Conservation (phyloP, 2,888 invertebrate species). For the Tenthredo mesomela region DNA sequence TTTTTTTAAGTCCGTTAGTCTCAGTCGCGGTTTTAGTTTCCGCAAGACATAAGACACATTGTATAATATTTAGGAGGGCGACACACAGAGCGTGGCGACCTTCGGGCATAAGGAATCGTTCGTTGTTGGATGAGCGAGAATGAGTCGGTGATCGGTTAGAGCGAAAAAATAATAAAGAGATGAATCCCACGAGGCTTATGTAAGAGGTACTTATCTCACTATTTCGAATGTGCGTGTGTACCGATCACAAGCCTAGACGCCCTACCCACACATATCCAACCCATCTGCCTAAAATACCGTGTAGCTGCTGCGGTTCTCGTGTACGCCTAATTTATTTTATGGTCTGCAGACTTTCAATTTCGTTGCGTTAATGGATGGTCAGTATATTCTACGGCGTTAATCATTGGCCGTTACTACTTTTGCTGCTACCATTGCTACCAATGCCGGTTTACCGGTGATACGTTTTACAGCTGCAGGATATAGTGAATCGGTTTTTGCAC, state of each 20-base stretch:
- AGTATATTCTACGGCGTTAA: background rate
- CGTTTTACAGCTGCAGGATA: background rate
- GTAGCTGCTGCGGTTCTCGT: background rate
- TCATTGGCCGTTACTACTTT: constrained; percentile 4
- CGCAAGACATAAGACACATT: background rate
- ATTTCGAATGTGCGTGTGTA: background rate
- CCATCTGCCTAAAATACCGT: background rate
- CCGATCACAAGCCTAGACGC: constrained; percentile 5
- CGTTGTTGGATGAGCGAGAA: background rate
- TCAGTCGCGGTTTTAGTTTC: background rate
- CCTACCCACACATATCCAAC: background rate
- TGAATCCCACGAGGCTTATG: constrained; percentile 44
- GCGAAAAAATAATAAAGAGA: constrained; percentile 23
- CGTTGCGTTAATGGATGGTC: constrained; percentile 44
- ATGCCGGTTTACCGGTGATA: background rate
- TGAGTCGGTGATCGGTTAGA: background rate
- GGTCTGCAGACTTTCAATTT: constrained; percentile 41
- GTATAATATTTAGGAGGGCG: background rate
- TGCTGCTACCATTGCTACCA: background rate
- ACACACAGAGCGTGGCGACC: background rate
- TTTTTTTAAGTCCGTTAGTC: too few species aligned
- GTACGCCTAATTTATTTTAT: constrained; percentile 46
- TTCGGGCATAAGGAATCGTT: background rate
- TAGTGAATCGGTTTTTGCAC: background rate
- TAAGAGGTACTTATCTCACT: constrained; percentile 18